Evolutionary conservation across 2,797 vertebrate genomes (phyloP), one percentile per base, ranked within the genome.

Genomic region (Takifugu rubripes): DNA sequence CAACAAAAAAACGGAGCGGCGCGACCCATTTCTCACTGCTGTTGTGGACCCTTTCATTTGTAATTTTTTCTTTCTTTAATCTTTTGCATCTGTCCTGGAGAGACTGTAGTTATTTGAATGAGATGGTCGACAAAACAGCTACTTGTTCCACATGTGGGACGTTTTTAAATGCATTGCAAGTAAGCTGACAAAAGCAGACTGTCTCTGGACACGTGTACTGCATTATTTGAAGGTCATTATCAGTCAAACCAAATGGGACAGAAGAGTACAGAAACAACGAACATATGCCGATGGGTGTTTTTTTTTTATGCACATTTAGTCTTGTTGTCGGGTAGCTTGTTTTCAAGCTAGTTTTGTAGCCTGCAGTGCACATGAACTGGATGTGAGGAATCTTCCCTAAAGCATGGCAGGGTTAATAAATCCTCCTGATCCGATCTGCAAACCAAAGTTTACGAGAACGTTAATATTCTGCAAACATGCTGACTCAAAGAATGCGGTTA

Each of bases 11-110:
- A 33, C 21, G 3, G 31, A 10, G 31, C 9, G 10, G 31, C 31
- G 4, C 4, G 9, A 60, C 68, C 59, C 64, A 29, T 56, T 67
- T 48, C 12, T 56, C 56, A 74, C 76, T 78, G 83, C 72, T 85
- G 3, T 5, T 71, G 66, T 80, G 78, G 78, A 68, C 74, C 75
- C 74, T 71, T 74, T 85, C 78, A 89, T 88, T 85, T 86, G 56
- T 58, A 56, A 72, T 80, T 84, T 87, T 86, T 84, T 72, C 66
- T 59, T 72, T 76, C 82, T 84, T 88, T 84, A 70, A 47, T 62
- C 45, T 60, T 5, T 17, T 21, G 8, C 15, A n/a, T 74, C 70
- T 59, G 61, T 59, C 52, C 60, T 62, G 81, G 72, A 81, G 60
- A 48, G 66, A 66, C 72, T 53, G 54, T 64, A 59, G 52, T 66